Conservation (phyloP, 1,140 invertebrate species). For the Cyphomyrmex costatus region DNA sequence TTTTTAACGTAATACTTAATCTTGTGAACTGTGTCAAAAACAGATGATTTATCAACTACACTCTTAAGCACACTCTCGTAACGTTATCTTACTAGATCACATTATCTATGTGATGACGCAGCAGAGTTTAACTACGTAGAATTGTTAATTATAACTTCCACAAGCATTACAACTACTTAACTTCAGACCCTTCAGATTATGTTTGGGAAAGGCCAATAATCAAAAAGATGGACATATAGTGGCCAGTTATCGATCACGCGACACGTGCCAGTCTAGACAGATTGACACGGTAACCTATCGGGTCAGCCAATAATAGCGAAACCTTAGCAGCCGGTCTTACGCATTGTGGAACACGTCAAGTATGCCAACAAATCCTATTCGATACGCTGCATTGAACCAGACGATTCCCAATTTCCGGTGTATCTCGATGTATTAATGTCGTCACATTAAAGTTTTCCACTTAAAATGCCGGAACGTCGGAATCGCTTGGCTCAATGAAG, state of each 20-base stretch:
- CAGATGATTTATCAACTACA: background rate
- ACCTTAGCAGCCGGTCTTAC: constrained; percentile 73
- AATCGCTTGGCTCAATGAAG: background rate
- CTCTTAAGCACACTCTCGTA: background rate
- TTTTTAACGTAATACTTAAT: constrained; percentile 22
- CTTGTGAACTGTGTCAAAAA: background rate
- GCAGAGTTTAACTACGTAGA: background rate
- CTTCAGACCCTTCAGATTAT: background rate
- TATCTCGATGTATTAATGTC: background rate
- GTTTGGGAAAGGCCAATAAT: constrained; percentile 59
- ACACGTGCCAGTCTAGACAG: constrained; percentile 76
- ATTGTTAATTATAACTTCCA: constrained; percentile 23
- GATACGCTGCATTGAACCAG: constrained; percentile 37
- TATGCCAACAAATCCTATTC: constrained; percentile 75
- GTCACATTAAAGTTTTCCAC: background rate
- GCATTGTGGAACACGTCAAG: constrained; percentile 61
- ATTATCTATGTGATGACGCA: background rate
- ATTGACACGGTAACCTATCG: constrained; percentile 81
- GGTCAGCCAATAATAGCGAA: constrained; percentile 82
- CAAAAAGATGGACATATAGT: constrained; percentile 27
- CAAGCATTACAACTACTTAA: background rate
- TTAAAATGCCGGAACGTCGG: background rate
- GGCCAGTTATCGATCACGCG: constrained; percentile 68
- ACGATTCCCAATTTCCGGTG: constrained; percentile 65
- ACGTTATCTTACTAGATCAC: constrained; percentile 39